Percentiles rank a stretch among this genome's conserved stretches.
Conservation (phyloP, 2,888 invertebrate genomes). For the Scaptomyza reducta region DNA sequence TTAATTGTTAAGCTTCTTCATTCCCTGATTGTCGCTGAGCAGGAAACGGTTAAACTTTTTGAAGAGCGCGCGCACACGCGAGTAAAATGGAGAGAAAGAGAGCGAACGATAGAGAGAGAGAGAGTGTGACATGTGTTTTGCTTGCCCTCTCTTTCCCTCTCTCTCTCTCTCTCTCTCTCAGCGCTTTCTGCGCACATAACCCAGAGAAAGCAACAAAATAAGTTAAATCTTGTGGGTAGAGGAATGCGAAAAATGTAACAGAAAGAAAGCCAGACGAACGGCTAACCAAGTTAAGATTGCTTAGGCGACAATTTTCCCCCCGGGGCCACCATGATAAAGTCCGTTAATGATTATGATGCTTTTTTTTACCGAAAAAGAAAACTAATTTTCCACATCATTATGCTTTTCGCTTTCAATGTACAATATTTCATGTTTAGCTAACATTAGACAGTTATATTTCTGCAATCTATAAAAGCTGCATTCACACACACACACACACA, state of each 20-base stretch:
- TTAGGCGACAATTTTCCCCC: conserved; percentile 23
- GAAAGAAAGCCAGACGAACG: conserved; percentile 38
- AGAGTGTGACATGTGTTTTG: conserved; percentile 12
- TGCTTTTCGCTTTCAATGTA: conserved; percentile 62
- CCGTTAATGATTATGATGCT: conserved; percentile 8
- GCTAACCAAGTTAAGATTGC: conserved; percentile 50
- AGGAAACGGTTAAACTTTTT: conserved; percentile 77
- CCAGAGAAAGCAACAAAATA: conserved; percentile 78
- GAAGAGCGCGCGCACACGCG: conserved; percentile 31
- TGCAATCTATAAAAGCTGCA: conserved; percentile 35
- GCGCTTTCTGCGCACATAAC: conserved; percentile 71
- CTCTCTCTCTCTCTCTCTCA: conserved; percentile 15
- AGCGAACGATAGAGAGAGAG: conserved; percentile 12
- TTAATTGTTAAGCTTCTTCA: conserved; percentile 59
- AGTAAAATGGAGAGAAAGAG: conserved; percentile 7
- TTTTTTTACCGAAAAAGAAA: conserved; percentile 37
- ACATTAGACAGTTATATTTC: conserved; percentile 17
- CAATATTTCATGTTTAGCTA: conserved; percentile 17
- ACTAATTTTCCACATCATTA: conserved; percentile 78
- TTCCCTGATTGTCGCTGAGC: conserved; percentile 38
- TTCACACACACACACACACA: conserved; percentile 5
- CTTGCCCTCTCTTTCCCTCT: background rate
- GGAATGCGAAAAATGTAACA: conserved; percentile 18
- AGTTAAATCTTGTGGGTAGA: conserved; percentile 36
- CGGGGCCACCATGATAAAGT: conserved; percentile 16